Conservation (phyloP, 1,140 invertebrate species). For the Zaprionus kolodkinae region DNA sequence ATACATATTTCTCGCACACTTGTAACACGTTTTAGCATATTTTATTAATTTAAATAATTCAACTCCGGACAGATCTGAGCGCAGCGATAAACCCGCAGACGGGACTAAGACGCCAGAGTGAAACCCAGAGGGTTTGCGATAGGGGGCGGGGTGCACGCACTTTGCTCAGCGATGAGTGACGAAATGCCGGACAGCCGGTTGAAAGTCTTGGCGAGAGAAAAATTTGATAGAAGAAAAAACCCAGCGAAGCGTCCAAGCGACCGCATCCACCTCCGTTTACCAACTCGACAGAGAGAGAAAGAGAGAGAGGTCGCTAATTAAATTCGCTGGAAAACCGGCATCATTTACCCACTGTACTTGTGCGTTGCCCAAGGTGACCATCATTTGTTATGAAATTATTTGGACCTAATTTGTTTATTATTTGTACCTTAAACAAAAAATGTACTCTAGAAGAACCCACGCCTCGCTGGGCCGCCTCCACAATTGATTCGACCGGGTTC, state of each 20-base stretch:
- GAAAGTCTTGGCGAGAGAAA: slow-evolving; percentile 29
- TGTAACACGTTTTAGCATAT: slow-evolving; percentile 83
- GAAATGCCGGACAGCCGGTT: slow-evolving; percentile 48
- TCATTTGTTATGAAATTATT: slow-evolving; percentile 65
- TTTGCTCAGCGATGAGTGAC: slow-evolving; percentile 74
- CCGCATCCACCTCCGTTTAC: slow-evolving; percentile 79
- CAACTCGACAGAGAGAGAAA: slow-evolving; percentile 19
- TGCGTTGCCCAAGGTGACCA: slow-evolving; percentile 31
- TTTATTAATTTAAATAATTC: slow-evolving; percentile 83
- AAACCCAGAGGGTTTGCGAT: background rate
- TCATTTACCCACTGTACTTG: slow-evolving; percentile 58
- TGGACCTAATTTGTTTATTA: slow-evolving; percentile 74
- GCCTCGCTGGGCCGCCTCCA: slow-evolving; percentile 19
- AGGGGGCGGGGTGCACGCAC: slow-evolving; percentile 11
- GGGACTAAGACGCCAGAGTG: background rate
- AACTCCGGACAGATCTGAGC: slow-evolving; percentile 59
- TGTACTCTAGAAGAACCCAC: slow-evolving; percentile 22
- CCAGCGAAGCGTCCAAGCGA: slow-evolving; percentile 76
- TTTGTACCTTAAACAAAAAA: slow-evolving; percentile 41
- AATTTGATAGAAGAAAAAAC: slow-evolving; percentile 54
- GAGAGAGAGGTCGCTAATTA: slow-evolving; percentile 65
- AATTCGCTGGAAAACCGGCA: slow-evolving; percentile 78
- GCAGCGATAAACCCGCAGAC: slow-evolving; percentile 47
- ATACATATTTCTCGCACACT: slow-evolving; percentile 74
- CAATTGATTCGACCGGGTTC: background rate